Percentiles rank a stretch among this genome's conserved stretches.
Conservation (phyloP, 2,888 invertebrate genomes). For the Leptothorax acervorum region DNA sequence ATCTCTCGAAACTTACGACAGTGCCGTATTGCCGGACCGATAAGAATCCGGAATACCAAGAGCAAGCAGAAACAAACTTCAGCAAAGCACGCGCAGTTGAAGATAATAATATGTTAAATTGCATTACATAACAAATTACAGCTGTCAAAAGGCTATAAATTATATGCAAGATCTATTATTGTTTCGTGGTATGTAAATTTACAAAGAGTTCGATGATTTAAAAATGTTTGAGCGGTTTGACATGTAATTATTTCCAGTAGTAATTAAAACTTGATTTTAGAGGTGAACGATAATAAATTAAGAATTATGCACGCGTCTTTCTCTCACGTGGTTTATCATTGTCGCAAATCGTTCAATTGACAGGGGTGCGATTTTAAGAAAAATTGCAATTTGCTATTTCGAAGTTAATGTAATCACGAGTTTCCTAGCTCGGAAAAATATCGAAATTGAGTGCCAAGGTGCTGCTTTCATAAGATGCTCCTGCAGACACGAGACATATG, state of each 20-base stretch:
- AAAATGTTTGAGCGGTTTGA: not conserved
- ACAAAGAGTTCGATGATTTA: not conserved
- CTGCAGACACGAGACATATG: slow-evolving; percentile 5
- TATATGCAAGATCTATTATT: not conserved
- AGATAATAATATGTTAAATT: slow-evolving; percentile 16
- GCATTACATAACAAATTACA: not conserved
- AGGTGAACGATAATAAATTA: not conserved
- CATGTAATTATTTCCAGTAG: not conserved
- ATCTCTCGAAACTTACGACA: slow-evolving; percentile 41
- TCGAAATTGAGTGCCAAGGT: slow-evolving; percentile 25
- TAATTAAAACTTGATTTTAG: not conserved
- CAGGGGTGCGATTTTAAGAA: not conserved
- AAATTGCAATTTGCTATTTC: not conserved
- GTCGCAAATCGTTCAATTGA: not conserved
- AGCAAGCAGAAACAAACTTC: slow-evolving; percentile 16
- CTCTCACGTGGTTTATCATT: not conserved
- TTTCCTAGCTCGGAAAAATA: not conserved
- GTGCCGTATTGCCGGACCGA: slow-evolving; percentile 24
- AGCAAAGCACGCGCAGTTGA: not conserved
- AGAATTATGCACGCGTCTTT: not conserved
- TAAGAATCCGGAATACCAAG: slow-evolving; percentile 5
- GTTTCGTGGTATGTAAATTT: not conserved
- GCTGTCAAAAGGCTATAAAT: not conserved
- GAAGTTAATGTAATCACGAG: not conserved
- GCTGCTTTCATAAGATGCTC: not conserved